Base-by-base conservation (phyloP, 2,113 vertebrate species). In the Pelmatolapia mariae region DNA sequence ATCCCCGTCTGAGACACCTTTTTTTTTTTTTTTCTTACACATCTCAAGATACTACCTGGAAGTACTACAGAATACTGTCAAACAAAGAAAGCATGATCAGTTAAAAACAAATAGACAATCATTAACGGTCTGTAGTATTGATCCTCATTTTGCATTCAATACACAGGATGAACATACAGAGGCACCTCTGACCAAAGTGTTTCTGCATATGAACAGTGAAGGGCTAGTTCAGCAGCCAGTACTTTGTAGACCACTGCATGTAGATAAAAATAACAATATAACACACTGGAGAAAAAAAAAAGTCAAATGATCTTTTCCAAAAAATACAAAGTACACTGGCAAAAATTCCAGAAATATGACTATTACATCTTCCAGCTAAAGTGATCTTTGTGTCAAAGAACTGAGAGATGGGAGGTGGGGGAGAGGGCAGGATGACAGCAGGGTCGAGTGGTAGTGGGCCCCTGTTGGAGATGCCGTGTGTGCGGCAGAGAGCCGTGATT, bases 361-460 rank as follows among this genome's bases (percentile, higher is more conserved):
- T 91, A 94, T 95, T 92, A 94, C 93, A 93, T 94, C 92, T 95
- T 96, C 95, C 95, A 96, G 96, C 96, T 96, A 96, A 96, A 96
- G 96, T 96, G 95, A 96, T 96, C 92, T 92, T 93, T 93, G 95
- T 94, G 94, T 95, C 94, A 95, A 92, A 92, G 86, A 91, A 93
- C 90, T 88, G 90, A 92, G 90, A 92, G 84, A 81, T 82, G 90
- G 88, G 63, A 68, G 63, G 61, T 68, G 33, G 68, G 80, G 86
- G 83, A 43, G 87, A 82, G 79, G 84, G 90, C 50, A 73, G 80
- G 85, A 78, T 81, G 88, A 87, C 88, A 79, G 63, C 86, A 81
- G 84, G 89, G 89, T 85, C 15, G 54, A 86, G 86, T 40, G 82
- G 52, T 73, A 87, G 80, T 52, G 24, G 85, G 18, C 31, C 36